Evolutionary conservation across 2,113 vertebrate genomes (phyloP).

Genomic region (Triplophysa siluroides): DNA sequence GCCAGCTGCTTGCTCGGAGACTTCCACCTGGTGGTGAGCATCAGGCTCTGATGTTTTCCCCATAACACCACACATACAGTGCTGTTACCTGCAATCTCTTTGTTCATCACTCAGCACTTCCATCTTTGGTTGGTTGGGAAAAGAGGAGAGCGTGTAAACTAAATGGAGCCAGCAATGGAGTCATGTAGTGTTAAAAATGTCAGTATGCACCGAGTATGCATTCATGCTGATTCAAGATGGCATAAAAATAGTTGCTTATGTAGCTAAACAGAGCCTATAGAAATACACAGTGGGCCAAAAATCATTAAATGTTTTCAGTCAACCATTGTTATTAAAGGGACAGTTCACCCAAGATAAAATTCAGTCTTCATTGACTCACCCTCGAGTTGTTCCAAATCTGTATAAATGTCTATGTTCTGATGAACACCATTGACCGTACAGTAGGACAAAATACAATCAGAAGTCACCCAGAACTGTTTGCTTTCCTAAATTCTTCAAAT

Average conservation of each 20-base stretch:
- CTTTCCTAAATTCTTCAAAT: too few relatives aligned
- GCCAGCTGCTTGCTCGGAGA: slow-evolving; percentile 34
- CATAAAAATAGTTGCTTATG: neutral
- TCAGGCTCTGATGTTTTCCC: slow-evolving; percentile 43
- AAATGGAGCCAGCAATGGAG: neutral
- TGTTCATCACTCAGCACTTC: neutral
- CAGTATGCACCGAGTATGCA: too few relatives aligned
- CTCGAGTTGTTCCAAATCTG: too few relatives aligned
- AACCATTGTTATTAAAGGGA: too few relatives aligned
- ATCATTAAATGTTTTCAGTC: too few relatives aligned
- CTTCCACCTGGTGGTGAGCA: slow-evolving; percentile 55
- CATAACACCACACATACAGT: neutral
- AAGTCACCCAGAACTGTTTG: too few relatives aligned
- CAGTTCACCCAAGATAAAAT: too few relatives aligned
- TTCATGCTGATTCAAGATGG: too few relatives aligned
- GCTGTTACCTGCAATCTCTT: neutral
- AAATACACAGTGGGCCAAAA: neutral
- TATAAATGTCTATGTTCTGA: too few relatives aligned
- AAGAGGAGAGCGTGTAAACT: neutral
- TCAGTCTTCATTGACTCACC: too few relatives aligned
- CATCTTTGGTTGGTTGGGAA: neutral
- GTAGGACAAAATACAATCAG: too few relatives aligned
- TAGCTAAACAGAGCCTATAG: neutral
- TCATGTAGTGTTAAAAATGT: neutral
- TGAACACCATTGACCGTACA: too few relatives aligned